Evolutionary conservation across 2,888 invertebrate genomes (phyloP).

Genomic region (Morinoia aosen): DNA sequence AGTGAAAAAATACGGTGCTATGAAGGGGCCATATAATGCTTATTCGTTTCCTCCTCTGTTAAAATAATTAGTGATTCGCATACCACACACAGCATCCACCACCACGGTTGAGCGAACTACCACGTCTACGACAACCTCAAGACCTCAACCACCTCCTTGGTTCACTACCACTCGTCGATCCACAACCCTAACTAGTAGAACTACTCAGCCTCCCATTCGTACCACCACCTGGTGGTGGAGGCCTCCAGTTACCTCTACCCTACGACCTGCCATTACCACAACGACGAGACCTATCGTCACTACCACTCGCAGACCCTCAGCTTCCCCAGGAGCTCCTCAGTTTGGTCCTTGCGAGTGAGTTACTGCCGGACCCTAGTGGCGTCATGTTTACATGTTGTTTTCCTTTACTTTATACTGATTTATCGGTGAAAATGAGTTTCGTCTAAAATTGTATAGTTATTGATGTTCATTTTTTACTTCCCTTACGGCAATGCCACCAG

Average conservation of each 20-base stretch:
- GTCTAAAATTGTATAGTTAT: neutral
- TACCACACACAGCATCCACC: neutral
- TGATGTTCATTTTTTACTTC: too few species aligned
- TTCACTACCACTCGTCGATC: neutral
- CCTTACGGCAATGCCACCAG: too few species aligned
- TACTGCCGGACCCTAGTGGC: slow-evolving; percentile 42
- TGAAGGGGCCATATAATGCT: neutral
- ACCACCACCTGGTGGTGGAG: slow-evolving; percentile 35
- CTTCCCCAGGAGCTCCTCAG: neutral
- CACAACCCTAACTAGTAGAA: neutral
- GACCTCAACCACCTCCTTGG: slow-evolving; percentile 20
- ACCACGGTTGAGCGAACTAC: slow-evolving; percentile 6
- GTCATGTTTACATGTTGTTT: neutral
- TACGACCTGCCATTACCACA: slow-evolving; percentile 18
- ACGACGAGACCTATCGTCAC: neutral
- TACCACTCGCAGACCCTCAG: slow-evolving; percentile 49
- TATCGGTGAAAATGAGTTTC: neutral
- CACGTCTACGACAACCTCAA: neutral
- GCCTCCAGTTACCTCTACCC: slow-evolving; percentile 33
- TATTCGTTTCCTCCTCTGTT: neutral
- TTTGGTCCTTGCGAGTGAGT: slow-evolving; percentile 20
- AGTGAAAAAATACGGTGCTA: neutral
- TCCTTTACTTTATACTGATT: too few species aligned
- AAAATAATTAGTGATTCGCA: neutral
- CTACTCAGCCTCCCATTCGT: neutral